Base-by-base conservation (phyloP, 2,113 vertebrate species). In the Ovis canadensis region DNA sequence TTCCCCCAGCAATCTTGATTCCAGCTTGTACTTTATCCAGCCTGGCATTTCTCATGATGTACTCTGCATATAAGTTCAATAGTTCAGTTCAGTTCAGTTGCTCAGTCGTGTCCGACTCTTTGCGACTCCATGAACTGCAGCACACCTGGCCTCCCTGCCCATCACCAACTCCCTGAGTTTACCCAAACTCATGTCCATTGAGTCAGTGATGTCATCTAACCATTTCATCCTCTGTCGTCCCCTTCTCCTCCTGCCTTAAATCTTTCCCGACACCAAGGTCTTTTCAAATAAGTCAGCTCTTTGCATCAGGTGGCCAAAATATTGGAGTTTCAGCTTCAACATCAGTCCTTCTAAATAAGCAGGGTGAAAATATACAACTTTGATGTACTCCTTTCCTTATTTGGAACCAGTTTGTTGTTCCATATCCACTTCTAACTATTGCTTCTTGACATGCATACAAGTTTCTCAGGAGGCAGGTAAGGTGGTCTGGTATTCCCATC, bases 61-160 rank as follows among this genome's bases (percentile, higher is more conserved):
- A 21, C 64, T 67, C 4, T 67, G 2, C 33, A 36, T 67, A 67
- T 67, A 67, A 67, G 8, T 64, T 64, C 33, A 62, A 33, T 33
- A 62, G 60, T 67, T 36, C 33, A 67, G 64, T 67, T 67, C 8
- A 67, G 8, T 67, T 67, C 64, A 67, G 64, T 67, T 1, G 0
- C 33, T 67, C n/a, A 67, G 33, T 67, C 4, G 0, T 67, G 64
- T 67, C 64, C 0, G 4, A 36, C 17, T 67, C n/a, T n/a, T 67
- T 67, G 64, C 0, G 2, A 67, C n/a, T n/a, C 64, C 64, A 67
- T 5, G 64, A 36, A 36, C 8, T 0, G 0, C n/a, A 67, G 33
- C 64, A 67, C 17, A 1, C n/a, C 7, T 0, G 4, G 33, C 33
- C 17, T 67, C 17, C 33, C n/a, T 67, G 64, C n/a, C 64, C 64